Evolutionary conservation across 2,797 vertebrate species (phyloP), one percentile per base, ranked within the genome.

Genomic region (Micropoecilia bifurca): DNA sequence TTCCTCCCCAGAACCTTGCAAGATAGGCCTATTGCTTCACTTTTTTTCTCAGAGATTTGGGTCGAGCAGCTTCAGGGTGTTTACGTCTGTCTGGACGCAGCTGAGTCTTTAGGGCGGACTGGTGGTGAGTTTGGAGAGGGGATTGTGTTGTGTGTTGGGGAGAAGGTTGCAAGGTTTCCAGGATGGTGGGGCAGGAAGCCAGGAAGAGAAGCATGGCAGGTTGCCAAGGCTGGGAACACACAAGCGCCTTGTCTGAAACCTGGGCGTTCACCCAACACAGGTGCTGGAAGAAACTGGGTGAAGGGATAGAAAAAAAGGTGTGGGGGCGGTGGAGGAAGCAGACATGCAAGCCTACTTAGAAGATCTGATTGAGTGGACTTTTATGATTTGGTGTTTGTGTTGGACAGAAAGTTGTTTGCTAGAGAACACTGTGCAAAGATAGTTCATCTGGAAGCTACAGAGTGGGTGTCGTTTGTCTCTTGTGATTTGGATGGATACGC

Each of bases 231-330:
- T 88, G 88, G 82, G 80, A 93, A 94, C 93, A 95, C 94, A 94
- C 87, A 89, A 33, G 91, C 79, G 93, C 92, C 91, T 95, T 95
- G 95, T 95, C 87, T 92, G 90, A 88, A 88, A 84, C 85, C 92
- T 43, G 88, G 95, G 93, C 94, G 47, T 82, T 78, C 91, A 93
- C 91, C 94, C 95, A 95, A 92, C 93, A 95, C 95, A 96, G 95
- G 95, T 96, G 95, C 95, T 90, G 91, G 92, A 92, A 91, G 89
- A 90, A 92, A 87, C 85, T 85, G 87, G 86, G 77, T 75, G 79
- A 87, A 88, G 85, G 87, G 84, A 89, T 81, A 79, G 47, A 78
- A 82, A 79, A 79, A 81, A 77, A 66, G 74, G 39, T 20, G 22
- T 4, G 9, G 2, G 39, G n/a, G 16, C 1, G 6, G 7, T 43